Evolutionary conservation across 1,140 invertebrate species (phyloP), one percentile per base, ranked within the genome.

Genomic region (Meloidogyne chitwoodi): DNA sequence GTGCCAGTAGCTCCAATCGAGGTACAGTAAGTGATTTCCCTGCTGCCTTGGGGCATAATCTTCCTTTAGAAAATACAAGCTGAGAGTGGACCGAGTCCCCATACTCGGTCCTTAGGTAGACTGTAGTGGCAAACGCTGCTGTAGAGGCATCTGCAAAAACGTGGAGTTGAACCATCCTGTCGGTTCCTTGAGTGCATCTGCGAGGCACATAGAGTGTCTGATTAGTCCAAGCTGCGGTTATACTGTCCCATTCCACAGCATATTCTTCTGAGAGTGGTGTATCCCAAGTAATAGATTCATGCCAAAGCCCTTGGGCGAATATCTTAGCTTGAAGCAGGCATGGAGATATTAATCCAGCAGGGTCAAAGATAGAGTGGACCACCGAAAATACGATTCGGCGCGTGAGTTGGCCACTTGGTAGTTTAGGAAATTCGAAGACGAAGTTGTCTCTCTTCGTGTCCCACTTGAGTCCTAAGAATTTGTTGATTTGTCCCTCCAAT

Each of bases 381-480:
- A n/a, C n/a, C n/a, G n/a, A n/a, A n/a, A n/a, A 82, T 14, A 5
- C 77, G 14, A n/a, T 61, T 67, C 74, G 4, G 73, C 11, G 2
- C 78, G 80, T 16, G 81, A 78, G 31, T 31, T 83, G 2, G 56
- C 41, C 0, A 41, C 29, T 5, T 68, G 74, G 8, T 77, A 11
- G 11, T 0, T 24, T 16, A 10, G 62, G 66, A 31, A 68, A 68
- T 34, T 19, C 44, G 26, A 68, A 68, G 1, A n/a, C 34, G 24
- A 56, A 14, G 10, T 6, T 34, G 56, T 79, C 81, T 2, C 6
- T n/a, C 8, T 67, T n/a, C 4, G 27, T 64, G 38, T 82, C 56
- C 80, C 78, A 82, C n/a, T 22, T n/a, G 1, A 80, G 34, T 61
- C 79, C 79, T 1, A 80, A 63, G 0, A 81, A n/a, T 66, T 81